Percentiles rank a stretch among this genome's conserved stretches.
These are phyloP conservation scores for Anas georgica DNA, from an alignment of 2,797 vertebrate genomes.

Conservation along the genomic window DNA sequence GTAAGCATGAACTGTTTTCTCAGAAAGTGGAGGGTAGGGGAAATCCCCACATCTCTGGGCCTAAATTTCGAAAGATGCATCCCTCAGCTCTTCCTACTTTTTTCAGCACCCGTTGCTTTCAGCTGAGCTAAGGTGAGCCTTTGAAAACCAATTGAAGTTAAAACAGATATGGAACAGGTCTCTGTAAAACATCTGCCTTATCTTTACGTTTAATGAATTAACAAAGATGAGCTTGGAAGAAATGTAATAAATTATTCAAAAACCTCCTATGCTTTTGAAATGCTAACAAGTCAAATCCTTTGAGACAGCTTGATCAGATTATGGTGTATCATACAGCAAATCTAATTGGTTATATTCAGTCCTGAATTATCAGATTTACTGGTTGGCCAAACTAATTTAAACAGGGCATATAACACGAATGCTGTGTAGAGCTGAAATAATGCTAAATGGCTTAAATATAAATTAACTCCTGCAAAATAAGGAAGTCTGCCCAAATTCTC, in stretches of 20 bases:
- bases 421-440: background rate
- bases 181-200: slow-evolving; percentile 51
- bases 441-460: background rate
- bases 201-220: slow-evolving; percentile 50
- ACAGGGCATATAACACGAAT: background rate
- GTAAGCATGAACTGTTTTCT: background rate
- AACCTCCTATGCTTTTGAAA: slow-evolving; percentile 46
- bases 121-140: background rate
- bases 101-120: background rate
- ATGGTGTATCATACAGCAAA: background rate
- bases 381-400: slow-evolving; percentile 9
- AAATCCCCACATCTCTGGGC: background rate
- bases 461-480: background rate
- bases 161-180: background rate
- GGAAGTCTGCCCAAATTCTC: background rate
- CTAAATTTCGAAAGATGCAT: background rate
- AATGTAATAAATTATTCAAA: slow-evolving; percentile 63
- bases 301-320: slow-evolving; percentile 26
- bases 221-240: slow-evolving; percentile 54
- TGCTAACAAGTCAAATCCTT: slow-evolving; percentile 37
- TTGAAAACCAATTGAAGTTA: background rate
- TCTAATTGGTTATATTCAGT: slow-evolving; percentile 20
- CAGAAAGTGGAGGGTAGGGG: background rate
- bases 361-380: slow-evolving; percentile 23
- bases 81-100: background rate